A percentile compares a stretch with the other conserved stretches of the same genome.
Evolutionary conservation across 1,140 invertebrate genomes (phyloP).

Genomic region (Drosophila sucinea): DNA sequence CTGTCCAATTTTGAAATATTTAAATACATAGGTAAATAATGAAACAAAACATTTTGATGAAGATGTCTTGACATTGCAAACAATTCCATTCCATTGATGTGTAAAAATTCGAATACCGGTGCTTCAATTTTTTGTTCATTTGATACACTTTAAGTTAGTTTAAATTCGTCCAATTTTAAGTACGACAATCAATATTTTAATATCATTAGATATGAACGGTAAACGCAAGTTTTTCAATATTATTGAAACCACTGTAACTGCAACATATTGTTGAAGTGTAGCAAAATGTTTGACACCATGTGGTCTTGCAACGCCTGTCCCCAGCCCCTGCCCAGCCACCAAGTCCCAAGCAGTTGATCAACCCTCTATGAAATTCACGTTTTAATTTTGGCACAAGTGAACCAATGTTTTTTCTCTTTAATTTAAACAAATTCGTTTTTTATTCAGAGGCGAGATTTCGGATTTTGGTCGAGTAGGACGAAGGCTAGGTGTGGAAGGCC

Average conservation of each 20-base stretch:
- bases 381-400: slow-evolving; percentile 58
- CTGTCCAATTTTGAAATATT: too few relatives aligned
- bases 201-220: too few relatives aligned
- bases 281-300: slow-evolving; percentile 75
- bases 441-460: slow-evolving; percentile 57
- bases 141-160: too few relatives aligned
- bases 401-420: slow-evolving; percentile 39
- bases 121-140: too few relatives aligned
- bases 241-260: slow-evolving; percentile 45
- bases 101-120: too few relatives aligned
- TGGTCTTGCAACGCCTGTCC: slow-evolving; percentile 51
- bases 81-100: too few relatives aligned
- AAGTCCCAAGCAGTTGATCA: neutral
- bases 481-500: neutral
- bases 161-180: too few relatives aligned
- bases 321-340: neutral
- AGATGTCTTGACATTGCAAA: too few relatives aligned
- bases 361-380: slow-evolving; percentile 59
- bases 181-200: too few relatives aligned
- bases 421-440: slow-evolving; percentile 50
- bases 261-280: slow-evolving; percentile 74
- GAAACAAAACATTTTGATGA: too few relatives aligned
- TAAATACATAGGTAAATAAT: too few relatives aligned
- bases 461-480: slow-evolving; percentile 38
- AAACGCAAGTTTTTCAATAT: neutral